Evolutionary conservation across 2,888 invertebrate species (phyloP).

Genomic region (Clusia tigrina): DNA sequence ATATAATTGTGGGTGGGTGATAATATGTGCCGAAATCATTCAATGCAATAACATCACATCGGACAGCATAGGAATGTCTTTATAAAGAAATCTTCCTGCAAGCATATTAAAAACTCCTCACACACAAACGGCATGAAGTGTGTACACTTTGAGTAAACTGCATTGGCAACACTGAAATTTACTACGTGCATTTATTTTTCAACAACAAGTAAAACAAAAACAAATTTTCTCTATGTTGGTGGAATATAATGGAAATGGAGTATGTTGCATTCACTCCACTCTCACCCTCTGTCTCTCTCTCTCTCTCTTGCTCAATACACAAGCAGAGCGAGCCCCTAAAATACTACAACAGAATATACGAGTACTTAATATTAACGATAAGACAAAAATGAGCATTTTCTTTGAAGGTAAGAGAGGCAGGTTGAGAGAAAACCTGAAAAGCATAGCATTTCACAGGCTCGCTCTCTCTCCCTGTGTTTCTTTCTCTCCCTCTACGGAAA

Average conservation of each 20-base stretch:
- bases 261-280: not conserved
- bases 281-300: not conserved
- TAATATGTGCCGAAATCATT: too few species aligned
- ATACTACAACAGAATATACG: too few species aligned
- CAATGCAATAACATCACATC: too few species aligned
- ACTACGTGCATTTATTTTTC: constrained; percentile 25
- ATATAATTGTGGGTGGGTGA: too few species aligned
- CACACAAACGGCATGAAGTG: constrained; percentile 20
- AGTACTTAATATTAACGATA: not conserved
- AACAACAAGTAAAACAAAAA: constrained; percentile 26
- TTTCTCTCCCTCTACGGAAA: constrained; percentile 3
- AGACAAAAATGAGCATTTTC: too few species aligned
- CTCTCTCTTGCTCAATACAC: not conserved
- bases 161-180: constrained; percentile 30
- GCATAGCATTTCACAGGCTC: not conserved
- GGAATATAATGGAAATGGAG: not conserved
- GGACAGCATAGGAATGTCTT: too few species aligned
- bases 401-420: not conserved
- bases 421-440: not conserved
- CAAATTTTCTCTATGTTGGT: constrained; percentile 13
- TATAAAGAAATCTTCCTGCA: too few species aligned
- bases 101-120: constrained; percentile 42
- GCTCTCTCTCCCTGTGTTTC: not conserved
- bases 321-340: too few species aligned
- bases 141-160: not conserved